Base-by-base conservation (phyloP, 1,140 invertebrate genomes). In the Anoplolepis gracilipes region DNA sequence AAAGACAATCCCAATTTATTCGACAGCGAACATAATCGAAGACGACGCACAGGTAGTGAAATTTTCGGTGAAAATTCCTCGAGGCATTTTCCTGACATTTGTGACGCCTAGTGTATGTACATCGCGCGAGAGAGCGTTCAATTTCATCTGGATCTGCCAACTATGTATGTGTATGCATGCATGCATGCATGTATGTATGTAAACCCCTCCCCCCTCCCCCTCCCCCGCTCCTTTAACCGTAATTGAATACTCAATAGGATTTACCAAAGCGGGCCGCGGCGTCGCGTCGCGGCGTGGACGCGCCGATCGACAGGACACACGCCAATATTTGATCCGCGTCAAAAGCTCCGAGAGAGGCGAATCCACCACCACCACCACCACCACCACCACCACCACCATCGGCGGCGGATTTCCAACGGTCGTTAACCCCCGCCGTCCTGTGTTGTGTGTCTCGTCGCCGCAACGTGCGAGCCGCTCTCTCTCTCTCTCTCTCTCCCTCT, bases 171-270 rank as follows among this genome's bases (percentile, higher is more conserved):
- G 13, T 62, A 62, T 4, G 28, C 33, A 16, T 28, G 25, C 10
- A 0, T 42, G 1, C 10, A 0, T 42, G 1, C 8, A 0, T 42
- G 59, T 88, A 85, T 62, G 84, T 88, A 88, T 57, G 65, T 81
- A 81, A 6, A 13, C 76, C 61, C 69, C 55, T 55, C n/a, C 10
- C 6, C 11, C 64, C 30, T 1, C 11, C 19, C 67, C 42, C 33
- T 8, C 36, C 61, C 78, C 69, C 84, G 76, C 16, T 19, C 72
- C 84, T 30, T 13, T 78, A 16, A 55, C 33, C 85, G 85, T 91
- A 91, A 91, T 91, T 90, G 90, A 91, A 91, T 91, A 90, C 90
- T 91, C 90, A 90, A 91, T 91, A 90, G 88, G 89, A 91, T 91
- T 91, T 91, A 86, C 88, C 90, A 90, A 89, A 91, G 91, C 86